Evolutionary conservation across 2,888 invertebrate species (phyloP), one percentile per base, ranked within the genome.

Genomic region (Heliconius hortense): DNA sequence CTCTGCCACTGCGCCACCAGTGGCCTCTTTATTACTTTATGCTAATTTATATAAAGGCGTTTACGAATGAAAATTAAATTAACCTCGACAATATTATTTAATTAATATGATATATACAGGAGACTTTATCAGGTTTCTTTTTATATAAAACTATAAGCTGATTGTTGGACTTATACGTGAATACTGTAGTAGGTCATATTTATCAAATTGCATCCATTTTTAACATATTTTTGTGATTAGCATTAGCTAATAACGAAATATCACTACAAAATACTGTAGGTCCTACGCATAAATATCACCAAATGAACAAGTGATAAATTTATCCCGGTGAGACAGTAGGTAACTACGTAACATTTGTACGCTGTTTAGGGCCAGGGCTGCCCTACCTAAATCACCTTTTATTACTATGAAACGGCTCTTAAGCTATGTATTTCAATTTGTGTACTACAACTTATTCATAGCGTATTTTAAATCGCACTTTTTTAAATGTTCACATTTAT

Each of bases 271-370:
- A 26, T 67, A 31, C 63, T 56, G 21, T 64, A 64, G 66, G 43
- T 75, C 35, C 35, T 35, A 71, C 18, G 11, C 48, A 73, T 76
- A 73, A 71, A 74, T 70, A 60, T 67, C 73, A 76, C 72, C 75
- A 72, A 70, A 78, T 74, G 76, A 62, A 76, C 66, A 76, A 56
- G 66, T 64, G 74, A 78, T 77, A 74, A 76, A 77, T 76, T 77
- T 77, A 74, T 74, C 72, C 62, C 74, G 10, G 72, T 64, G 35
- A 74, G 35, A 68, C 73, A 74, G 68, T 74, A n/a, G n/a, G n/a
- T n/a, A 72, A n/a, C n/a, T 64, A 43, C 70, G 66, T 69, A 76
- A 75, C 59, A 77, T 74, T 75, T 72, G 75, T 74, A 76, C 72
- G 26, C n/a, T 60, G 35, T 21, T 15, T 72, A 78, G 76, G 75